phyloP scores from a whole-genome alignment of 2,113 vertebrate genomes.

The Scopus umbretta region DNA sequence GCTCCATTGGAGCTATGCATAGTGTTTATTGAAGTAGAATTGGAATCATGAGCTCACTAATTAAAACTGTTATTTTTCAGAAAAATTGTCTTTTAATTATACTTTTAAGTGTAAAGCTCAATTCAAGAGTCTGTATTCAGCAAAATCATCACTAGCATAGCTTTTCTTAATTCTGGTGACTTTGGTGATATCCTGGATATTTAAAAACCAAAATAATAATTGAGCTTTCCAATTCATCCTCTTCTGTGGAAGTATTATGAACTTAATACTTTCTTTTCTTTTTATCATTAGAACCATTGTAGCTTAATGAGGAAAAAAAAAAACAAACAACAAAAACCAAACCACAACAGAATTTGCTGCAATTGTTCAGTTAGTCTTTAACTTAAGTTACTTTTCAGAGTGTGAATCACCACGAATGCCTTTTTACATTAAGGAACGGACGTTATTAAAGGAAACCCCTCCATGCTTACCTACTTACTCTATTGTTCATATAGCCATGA shows the following conservation, averaged over 20 bases:
- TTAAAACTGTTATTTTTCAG: background rate
- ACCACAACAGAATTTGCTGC: background rate
- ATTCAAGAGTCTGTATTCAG: background rate
- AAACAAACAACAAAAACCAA: too few species aligned
- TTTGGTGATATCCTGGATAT: background rate
- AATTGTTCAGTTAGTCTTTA: background rate
- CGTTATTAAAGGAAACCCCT: background rate
- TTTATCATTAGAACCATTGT: background rate
- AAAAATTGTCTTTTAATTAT: background rate
- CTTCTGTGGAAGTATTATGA: background rate
- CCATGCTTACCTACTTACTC: background rate
- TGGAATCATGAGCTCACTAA: background rate
- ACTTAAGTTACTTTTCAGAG: background rate
- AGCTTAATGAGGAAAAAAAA: background rate
- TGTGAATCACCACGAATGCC: background rate
- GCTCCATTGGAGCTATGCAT: background rate
- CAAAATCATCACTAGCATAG: background rate
- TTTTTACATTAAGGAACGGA: background rate
- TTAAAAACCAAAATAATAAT: background rate
- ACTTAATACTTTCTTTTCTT: background rate
- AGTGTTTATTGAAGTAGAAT: background rate
- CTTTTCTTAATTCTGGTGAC: background rate
- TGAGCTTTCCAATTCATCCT: background rate
- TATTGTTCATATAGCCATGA: background rate
- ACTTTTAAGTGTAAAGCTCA: background rate